Evolutionary conservation across 2,888 invertebrate genomes (phyloP).

Genomic region (Callyntrura sp.): DNA sequence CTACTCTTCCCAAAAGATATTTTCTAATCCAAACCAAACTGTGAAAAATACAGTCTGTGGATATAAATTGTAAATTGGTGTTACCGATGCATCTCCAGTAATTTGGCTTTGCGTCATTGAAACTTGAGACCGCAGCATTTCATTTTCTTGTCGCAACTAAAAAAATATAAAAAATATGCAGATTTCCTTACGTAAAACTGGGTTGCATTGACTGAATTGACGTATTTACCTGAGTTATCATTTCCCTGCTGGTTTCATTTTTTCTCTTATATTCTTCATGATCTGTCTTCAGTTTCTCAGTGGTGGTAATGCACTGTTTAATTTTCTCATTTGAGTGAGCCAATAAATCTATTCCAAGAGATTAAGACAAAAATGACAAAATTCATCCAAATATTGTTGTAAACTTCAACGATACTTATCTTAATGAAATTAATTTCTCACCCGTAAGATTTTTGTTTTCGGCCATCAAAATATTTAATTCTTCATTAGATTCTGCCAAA

Average conservation of each 20-base stretch:
- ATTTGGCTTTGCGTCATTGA: slow-evolving; percentile 8
- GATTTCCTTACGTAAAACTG: too few relatives aligned
- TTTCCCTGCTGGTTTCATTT: slow-evolving; percentile 59
- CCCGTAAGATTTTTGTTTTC: slow-evolving; percentile 67
- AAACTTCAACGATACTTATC: too few relatives aligned
- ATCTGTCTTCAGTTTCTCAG: slow-evolving; percentile 62
- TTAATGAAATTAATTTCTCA: neutral
- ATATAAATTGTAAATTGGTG: neutral
- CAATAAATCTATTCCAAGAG: slow-evolving; percentile 50
- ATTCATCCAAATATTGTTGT: neutral
- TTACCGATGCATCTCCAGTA: neutral
- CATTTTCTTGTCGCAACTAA: slow-evolving; percentile 57
- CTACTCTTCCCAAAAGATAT: too few relatives aligned
- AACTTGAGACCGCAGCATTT: slow-evolving; percentile 41
- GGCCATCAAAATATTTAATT: slow-evolving; percentile 51
- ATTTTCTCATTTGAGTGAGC: slow-evolving; percentile 70
- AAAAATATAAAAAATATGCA: too few relatives aligned
- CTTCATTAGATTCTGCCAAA: slow-evolving; percentile 57
- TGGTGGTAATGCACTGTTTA: slow-evolving; percentile 63
- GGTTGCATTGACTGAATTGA: too few relatives aligned
- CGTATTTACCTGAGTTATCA: slow-evolving; percentile 23
- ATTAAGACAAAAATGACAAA: neutral
- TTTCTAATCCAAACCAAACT: too few relatives aligned
- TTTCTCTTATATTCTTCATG: slow-evolving; percentile 68
- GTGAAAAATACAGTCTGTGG: too few relatives aligned